These are phyloP conservation scores for Ellobius talpinus DNA, from an alignment of 2,113 vertebrate genomes.

Conservation along the genomic window DNA sequence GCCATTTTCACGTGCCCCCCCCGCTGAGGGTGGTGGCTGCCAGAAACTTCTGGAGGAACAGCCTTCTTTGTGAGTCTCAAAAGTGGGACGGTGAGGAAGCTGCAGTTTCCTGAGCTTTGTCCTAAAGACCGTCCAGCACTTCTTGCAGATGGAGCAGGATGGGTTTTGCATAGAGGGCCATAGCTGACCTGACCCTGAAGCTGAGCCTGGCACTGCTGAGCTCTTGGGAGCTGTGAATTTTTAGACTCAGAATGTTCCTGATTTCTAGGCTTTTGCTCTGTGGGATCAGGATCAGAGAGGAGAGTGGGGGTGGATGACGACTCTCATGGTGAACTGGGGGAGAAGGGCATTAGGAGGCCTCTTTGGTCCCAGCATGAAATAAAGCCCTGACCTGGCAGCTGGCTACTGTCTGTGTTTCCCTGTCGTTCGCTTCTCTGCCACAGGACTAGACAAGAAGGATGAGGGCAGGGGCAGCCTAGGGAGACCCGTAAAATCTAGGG, in stretches of 20 bases:
- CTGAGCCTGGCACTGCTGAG: background rate
- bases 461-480: background rate
- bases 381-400: conserved; percentile 77
- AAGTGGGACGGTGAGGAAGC: background rate
- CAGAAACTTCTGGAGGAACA: background rate
- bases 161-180: background rate
- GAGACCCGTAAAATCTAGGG: background rate
- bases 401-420: accelerated
- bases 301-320: conserved; percentile 19
- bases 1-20: accelerated
- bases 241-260: background rate
- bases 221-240: background rate
- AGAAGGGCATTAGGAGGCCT: conserved; percentile 42
- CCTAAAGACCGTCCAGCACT: accelerated
- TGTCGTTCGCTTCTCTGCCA: background rate
- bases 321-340: conserved; percentile 48
- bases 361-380: conserved; percentile 86
- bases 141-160: background rate
- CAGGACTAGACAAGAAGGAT: accelerated
- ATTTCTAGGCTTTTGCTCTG: conserved; percentile 23
- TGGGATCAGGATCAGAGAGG: background rate
- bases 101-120: accelerated
- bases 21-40: background rate
- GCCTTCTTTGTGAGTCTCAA: background rate
- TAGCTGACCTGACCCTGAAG: background rate